Evolutionary conservation across 2,113 vertebrate genomes (phyloP), one percentile per base, ranked within the genome.

Genomic region (Pavo muticus): DNA sequence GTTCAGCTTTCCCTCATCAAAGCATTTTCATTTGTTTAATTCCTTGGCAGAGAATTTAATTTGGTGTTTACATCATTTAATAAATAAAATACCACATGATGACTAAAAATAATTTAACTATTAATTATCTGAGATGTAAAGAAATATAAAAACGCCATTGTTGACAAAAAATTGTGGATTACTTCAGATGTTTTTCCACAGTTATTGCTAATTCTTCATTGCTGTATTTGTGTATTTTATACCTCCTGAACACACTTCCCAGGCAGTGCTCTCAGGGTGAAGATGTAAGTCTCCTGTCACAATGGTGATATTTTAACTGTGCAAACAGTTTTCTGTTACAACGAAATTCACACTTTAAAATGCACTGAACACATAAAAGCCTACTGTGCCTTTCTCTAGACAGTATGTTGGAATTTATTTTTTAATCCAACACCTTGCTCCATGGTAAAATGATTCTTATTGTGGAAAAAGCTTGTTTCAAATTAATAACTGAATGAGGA

Each of bases 11-110:
- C 29, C 78, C 88, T 91, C 77, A 80, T 91, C 69, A 93, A 67
- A 90, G 14, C 19, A 14, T 76, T 90, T 95, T 81, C 23, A 73
- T 89, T 93, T 93, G 42, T 90, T 93, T 91, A 89, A 25, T 85
- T 93, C 14, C 29, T 39, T 85, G 79, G 59, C 85, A 87, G 73
- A 68, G 14, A 72, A 84, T 69, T 95, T 95, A 81, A 73, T 86
- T 79, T 82, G 45, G 16, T 82, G 42, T 91, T 96, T 94, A 56
- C 47, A 85, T 44, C 32, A 68, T 71, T 81, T 90, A 84, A 65
- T 93, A 84, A 91, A 56, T 85, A 80, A 94, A 95, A 88, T 59
- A 81, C 13, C 1, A 9, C 6, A 14, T 16, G 48, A 67, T 68
- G 29, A 79, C 95, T 92, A 90, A 91, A 80, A 84, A 72, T 45